Base-by-base conservation (phyloP, 1,140 invertebrate genomes). In the Nasonia vitripennis region DNA sequence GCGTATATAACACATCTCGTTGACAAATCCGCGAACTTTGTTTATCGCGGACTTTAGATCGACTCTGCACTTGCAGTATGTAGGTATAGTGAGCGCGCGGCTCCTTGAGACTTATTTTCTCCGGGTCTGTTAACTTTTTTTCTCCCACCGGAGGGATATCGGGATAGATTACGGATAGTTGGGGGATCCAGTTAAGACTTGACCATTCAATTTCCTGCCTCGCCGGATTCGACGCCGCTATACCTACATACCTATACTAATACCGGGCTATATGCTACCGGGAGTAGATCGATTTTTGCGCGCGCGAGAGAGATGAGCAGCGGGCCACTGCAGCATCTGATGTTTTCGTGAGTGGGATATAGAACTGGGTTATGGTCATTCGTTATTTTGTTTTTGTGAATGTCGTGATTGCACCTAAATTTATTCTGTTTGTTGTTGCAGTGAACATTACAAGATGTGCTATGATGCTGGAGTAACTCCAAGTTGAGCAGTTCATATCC, bases 171-270 rank as follows among this genome's bases (percentile, higher is more conserved):
- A 86, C 70, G 81, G 86, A 87, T 86, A 88, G 81, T 87, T 83
- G 31, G 75, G 48, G 12, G 37, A 87, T 88, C 78, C 80, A 87
- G 86, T 84, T 87, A 88, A 86, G 84, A 83, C 79, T 87, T 83
- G 81, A 87, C 78, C 81, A 87, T 87, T 88, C 87, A 87, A 88
- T 88, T 88, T 88, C 80, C 74, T 88, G 55, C 80, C 62, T 81
- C 67, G 67, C 34, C 84, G 41, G 75, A 70, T 87, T 85, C 41
- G 41, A 45, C 70, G 27, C 31, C 68, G 10, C 68, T 17, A 11
- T 11, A 17, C 20, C 3, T 68, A 27, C 0, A 23, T n/a, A 68
- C n/a, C 34, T 37, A 37, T n/a, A 67, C n/a, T 67, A n/a, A 20
- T 67, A n/a, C 62, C 4, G 23, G 67, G n/a, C 67, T 31, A 31